Base-by-base conservation (phyloP, 1,140 invertebrate species). In the Dolichoris vasculosae region DNA sequence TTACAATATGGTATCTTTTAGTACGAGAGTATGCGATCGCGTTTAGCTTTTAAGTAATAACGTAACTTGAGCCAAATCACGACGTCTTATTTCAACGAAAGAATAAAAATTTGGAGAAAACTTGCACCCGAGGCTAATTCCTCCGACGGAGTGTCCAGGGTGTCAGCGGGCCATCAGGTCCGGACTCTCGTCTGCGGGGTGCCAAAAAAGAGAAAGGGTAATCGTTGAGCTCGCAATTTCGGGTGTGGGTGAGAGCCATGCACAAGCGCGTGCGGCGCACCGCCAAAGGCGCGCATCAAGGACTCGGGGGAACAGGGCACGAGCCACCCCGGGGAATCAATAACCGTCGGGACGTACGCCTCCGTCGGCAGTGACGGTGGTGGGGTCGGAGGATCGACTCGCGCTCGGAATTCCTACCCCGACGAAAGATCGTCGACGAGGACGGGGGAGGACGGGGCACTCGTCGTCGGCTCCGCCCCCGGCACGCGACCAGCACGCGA, bases 401-500 rank as follows among this genome's bases (percentile, higher is more conserved):
- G 30, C 48, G 82, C 43, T 83, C 55, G 84, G 71, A 71, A 83
- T 38, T 48, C 48, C 46, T 59, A 48, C 48, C 23, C 73, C 55
- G 40, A n/a, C 88, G 90, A 89, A 46, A 30, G 30, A 69, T 71
- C 26, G 79, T 26, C 26, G 40, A 3, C 6, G 75, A 3, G 17
- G 11, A 9, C 17, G 30, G 13, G 38, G 64, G 9, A 26, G 30
- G 87, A 59, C 55, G 55, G 55, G 55, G 55, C 20, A 26, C 55
- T 86, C 88, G 90, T 88, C 81, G 38, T 89, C 90, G 87, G 91
- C 89, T 87, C 91, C 92, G 92, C 92, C 92, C 89, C 80, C 89
- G 92, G 92, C 92, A 93, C 92, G 92, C 92, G 92, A 93, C 92
- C 90, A 90, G 91, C 91, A 92, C 91, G 91, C 91, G 90, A 91